Base-by-base conservation (phyloP, 2,888 invertebrate genomes). In the Dromius quadrimaculatus region DNA sequence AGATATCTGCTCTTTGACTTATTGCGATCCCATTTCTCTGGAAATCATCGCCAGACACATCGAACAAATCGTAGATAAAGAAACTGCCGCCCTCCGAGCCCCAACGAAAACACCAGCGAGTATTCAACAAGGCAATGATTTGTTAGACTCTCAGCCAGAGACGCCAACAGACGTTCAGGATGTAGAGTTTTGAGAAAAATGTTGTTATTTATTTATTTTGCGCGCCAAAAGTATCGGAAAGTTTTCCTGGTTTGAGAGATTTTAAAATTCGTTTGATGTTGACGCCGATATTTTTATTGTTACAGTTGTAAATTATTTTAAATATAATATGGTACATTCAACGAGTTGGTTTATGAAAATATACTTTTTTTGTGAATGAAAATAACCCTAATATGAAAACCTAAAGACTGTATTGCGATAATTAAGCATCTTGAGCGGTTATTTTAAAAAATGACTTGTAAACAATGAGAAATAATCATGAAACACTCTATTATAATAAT, bases 11-110 rank as follows among this genome's bases (percentile, higher is more conserved):
- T 76, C 73, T n/a, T 76, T 88, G 76, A 85, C 87, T 34, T 81
- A 84, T 62, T 83, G 86, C 11, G 84, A 85, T 36, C 82, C 84
- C 0, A 82, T 84, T 11, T 84, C 84, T 8, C 85, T 88, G 15
- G 87, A 88, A 77, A 78, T 84, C 68, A 83, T 87, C 38, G 87
- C 87, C 2, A 80, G 84, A 23, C 85, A 87, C 75, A 86, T 88
- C 61, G 88, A 89, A 77, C 82, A 83, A n/a, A 85, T 87, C 9
- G 84, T 88, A 8, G 86, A 87, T 11, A 81, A 87, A 45, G 80
- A 78, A 71, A 66, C 72, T 17, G 71, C 77, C 47, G 38, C 50
- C n/a, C 22, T 68, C 8, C 69, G 57, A 47, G 22, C 63, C 9
- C 32, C 63, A n/a, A 43, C 15, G 73, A 75, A 23, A 28, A 70